Base-by-base conservation (phyloP, 2,797 vertebrate genomes). In the Poecile montanus region DNA sequence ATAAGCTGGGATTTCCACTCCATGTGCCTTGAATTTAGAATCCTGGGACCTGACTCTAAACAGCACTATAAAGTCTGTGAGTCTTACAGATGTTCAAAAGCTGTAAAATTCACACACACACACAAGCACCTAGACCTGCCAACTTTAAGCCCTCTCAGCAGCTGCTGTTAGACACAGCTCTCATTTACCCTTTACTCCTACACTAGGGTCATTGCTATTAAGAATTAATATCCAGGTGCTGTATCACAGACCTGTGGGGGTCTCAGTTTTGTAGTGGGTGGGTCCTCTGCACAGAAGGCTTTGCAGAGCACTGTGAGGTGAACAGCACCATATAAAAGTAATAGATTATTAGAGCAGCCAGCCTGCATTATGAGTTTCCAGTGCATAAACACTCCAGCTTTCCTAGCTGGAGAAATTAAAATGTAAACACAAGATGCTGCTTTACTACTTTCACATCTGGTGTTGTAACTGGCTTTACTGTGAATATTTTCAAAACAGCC, bases 391-490 rank as follows among this genome's bases (percentile, higher is more conserved):
- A 92, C 71, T 89, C 58, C 34, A 92, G 90, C 74, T 84, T 95
- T 85, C 75, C 91, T 93, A 96, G 93, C 61, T 80, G 88, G 91
- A 96, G 96, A 96, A 95, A 95, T 93, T 89, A 94, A 97, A 95
- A 94, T 85, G 92, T 95, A 97, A 95, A 96, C 92, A 95, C 95
- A 97, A 96, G 96, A 96, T 96, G 93, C 85, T 96, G 87, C 88
- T 94, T 94, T 93, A 85, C 90, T 96, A 57, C 65, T 89, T 91
- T 94, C 91, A 94, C 94, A 96, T 96, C 94, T 97, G 96, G 91
- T 93, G 92, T 95, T 95, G 89, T 88, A 85, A 86, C 89, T 96
- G 93, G 80, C 77, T 96, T 95, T 85, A 72, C 92, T 60, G 65
- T 88, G 94, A 96, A 90, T 94, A 90, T 96, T 96, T 96, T 95